Base-by-base conservation (phyloP, 2,888 invertebrate genomes). In the Drosophila seclusa region DNA sequence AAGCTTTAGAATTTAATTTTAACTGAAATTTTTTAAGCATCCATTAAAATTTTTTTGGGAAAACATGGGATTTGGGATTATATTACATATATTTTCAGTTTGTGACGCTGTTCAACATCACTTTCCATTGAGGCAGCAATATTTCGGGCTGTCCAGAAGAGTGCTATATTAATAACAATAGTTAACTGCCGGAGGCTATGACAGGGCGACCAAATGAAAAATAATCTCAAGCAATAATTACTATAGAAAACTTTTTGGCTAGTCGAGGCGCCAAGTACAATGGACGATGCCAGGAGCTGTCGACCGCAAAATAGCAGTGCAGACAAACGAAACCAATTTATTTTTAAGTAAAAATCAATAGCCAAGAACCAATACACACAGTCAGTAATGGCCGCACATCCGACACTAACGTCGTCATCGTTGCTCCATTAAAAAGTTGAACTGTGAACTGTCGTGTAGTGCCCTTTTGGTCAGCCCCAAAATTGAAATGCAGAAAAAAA, bases 271-370 rank as follows among this genome's bases (percentile, higher is more conserved):
- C 21, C 10, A 16, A 52, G 45, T 60, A 50, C 59, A 42, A 59
- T 50, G 60, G 58, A 59, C 63, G 27, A 8, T 27, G 48, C 42
- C 11, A 31, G 45, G 34, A 42, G 78, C 58, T 66, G 72, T 59
- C 57, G 80, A 80, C 61, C 59, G 68, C 58, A 55, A 58, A 68
- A 70, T 40, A 64, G 75, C 68, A 67, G 42, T 60, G 69, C 83
- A 76, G 88, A 88, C 84, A 89, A 87, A 87, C 89, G 89, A 87
- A 87, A 89, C 87, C 87, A 89, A 87, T 87, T 87, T 87, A 89
- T 87, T 89, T 87, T 74, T 77, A 82, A 89, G 89, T 89, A 80
- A 89, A 87, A 87, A 87, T 87, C 87, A 87, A 87, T 87, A 89
- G 84, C 66, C 76, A 83, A 77, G 70, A 71, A 63, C 40, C 67